Conservation (phyloP, 1,140 invertebrate genomes). For the Paracyclopina nana region DNA sequence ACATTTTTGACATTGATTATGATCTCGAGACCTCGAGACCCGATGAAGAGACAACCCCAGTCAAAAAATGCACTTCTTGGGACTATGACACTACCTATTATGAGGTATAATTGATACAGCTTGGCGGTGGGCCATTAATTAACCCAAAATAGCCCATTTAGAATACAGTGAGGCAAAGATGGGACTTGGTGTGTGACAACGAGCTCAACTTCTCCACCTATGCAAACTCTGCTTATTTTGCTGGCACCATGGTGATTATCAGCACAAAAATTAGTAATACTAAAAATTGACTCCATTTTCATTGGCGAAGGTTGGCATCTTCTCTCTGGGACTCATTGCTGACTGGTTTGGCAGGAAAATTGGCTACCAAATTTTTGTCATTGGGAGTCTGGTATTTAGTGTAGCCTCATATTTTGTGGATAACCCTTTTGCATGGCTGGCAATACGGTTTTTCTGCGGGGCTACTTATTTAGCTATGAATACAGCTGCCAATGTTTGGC, state of each 20-base stretch:
- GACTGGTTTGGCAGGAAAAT: background rate
- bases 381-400: background rate
- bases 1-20: constrained; percentile 1
- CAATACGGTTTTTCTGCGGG: background rate
- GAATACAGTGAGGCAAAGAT: background rate
- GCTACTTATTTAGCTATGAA: background rate
- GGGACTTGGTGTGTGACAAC: constrained; percentile 1
- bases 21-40: background rate
- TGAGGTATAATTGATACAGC: background rate
- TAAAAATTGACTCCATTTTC: no score
- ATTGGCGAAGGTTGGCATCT: no score
- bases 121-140: background rate
- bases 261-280: no score
- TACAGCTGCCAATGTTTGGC: no score
- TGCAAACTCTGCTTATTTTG: background rate
- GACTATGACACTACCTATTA: background rate
- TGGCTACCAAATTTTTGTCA: background rate
- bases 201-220: background rate
- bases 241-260: background rate
- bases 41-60: background rate
- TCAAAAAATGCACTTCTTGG: background rate
- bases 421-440: background rate
- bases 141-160: background rate
- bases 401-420: background rate
- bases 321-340: background rate